A percentile compares a stretch with the other conserved stretches of the same genome.
These are phyloP conservation scores for Columbina picui DNA, from an alignment of 2,113 vertebrate genomes.

Conservation along the genomic window DNA sequence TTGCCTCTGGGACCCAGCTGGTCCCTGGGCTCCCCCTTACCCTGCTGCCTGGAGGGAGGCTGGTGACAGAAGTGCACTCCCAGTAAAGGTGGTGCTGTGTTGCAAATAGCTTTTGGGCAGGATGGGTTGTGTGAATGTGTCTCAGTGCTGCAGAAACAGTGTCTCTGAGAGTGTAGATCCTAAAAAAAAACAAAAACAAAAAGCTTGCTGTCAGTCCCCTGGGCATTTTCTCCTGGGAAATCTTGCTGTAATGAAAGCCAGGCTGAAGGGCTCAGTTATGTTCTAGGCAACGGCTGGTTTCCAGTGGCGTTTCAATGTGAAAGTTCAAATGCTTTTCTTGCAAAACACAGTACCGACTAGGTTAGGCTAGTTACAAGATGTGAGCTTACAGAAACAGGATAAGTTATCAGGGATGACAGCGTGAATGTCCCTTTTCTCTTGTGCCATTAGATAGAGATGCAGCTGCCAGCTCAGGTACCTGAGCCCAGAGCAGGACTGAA, in stretches of 20 bases:
- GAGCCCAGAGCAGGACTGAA: neutral
- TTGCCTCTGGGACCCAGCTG: fast-evolving
- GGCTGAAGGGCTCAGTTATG: neutral
- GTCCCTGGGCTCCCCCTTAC: neutral
- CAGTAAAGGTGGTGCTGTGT: neutral
- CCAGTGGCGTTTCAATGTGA: conserved; percentile 29
- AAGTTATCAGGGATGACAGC: conserved; percentile 25
- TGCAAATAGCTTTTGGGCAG: neutral
- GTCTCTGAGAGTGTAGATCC: neutral
- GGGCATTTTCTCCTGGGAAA: conserved; percentile 6
- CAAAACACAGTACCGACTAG: neutral
- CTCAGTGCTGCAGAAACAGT: neutral
- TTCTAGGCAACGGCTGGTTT: neutral
- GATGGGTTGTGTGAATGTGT: no score
- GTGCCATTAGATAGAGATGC: conserved; percentile 29
- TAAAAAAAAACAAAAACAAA: neutral
- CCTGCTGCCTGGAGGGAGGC: neutral
- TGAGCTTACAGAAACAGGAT: conserved; percentile 49
- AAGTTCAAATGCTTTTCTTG: conserved; percentile 28
- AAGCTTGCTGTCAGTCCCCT: neutral
- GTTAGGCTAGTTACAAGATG: conserved; percentile 29
- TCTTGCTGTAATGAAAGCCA: neutral
- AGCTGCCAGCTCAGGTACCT: conserved; percentile 55
- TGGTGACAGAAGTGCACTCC: neutral
- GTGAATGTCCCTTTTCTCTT: conserved; percentile 29